Evolutionary conservation across 2,797 vertebrate genomes (phyloP).

Genomic region (Acanthornis magna): DNA sequence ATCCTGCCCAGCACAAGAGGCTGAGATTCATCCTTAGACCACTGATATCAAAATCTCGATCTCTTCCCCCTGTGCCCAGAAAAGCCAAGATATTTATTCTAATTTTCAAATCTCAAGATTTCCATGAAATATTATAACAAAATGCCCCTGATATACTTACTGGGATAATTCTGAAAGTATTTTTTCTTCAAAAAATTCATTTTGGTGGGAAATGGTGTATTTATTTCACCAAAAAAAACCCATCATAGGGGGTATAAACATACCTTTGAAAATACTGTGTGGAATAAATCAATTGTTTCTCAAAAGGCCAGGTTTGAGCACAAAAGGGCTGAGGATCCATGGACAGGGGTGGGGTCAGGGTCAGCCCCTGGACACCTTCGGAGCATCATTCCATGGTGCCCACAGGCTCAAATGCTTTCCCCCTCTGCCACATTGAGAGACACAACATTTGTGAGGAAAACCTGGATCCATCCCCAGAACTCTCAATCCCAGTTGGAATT

Average conservation of each 20-base stretch:
- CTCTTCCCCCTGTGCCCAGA: background rate
- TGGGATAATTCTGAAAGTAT: background rate
- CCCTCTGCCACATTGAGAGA: rapidly evolving
- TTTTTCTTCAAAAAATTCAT: background rate
- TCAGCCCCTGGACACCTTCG: rapidly evolving
- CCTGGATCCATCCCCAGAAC: rapidly evolving
- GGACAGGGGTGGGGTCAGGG: background rate
- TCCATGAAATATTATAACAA: background rate
- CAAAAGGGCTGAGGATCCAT: background rate
- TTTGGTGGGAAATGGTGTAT: background rate
- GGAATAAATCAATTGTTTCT: background rate
- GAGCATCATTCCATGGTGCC: rapidly evolving
- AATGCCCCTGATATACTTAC: background rate
- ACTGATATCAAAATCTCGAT: rapidly evolving
- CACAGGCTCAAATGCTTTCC: rapidly evolving
- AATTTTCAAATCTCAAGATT: background rate
- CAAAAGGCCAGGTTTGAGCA: background rate
- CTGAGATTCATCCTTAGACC: rapidly evolving
- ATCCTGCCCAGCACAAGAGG: rapidly evolving
- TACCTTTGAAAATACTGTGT: background rate
- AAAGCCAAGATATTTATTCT: rapidly evolving
- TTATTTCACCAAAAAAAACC: too few relatives aligned
- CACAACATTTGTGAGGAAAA: rapidly evolving
- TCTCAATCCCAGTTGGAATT: background rate
- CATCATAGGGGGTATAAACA: background rate